These are phyloP conservation scores for Aromia moschata DNA, from an alignment of 2,888 invertebrate species.

Conservation along the genomic window DNA sequence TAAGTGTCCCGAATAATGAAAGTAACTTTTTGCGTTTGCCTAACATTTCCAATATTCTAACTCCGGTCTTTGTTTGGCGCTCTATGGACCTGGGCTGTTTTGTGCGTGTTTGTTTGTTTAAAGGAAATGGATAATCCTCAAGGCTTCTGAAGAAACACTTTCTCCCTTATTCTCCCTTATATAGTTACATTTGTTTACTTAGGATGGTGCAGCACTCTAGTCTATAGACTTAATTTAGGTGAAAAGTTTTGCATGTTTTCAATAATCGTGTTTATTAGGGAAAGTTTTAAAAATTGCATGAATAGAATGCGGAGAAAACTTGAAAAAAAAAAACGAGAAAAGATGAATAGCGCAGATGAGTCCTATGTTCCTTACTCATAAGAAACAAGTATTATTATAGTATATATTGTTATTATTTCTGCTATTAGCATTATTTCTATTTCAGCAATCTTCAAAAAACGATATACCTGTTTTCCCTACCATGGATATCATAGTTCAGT, in stretches of 20 bases:
- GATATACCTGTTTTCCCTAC: no score
- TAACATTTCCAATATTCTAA: constrained; percentile 9
- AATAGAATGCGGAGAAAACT: no score
- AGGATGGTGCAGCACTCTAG: neutral
- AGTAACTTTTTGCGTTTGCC: constrained; percentile 3
- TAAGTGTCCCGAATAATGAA: neutral
- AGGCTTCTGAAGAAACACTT: neutral
- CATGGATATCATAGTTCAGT: no score
- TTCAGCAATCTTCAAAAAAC: no score
- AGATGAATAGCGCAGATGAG: no score
- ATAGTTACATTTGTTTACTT: constrained; percentile 8
- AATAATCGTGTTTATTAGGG: no score
- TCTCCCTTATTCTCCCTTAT: constrained; percentile 9
- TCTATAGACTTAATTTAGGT: neutral
- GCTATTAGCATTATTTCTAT: no score
- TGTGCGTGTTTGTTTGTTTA: constrained; percentile 15
- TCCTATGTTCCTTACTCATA: no score
- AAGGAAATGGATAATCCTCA: constrained; percentile 9
- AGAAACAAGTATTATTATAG: no score
- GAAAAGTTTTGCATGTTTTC: neutral
- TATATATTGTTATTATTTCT: no score
- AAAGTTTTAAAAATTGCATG: no score
- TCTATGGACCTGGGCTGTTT: constrained; percentile 1
- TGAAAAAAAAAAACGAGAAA: no score
- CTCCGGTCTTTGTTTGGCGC: neutral